A percentile compares a stretch with the other conserved stretches of the same genome.
phyloP scores from a whole-genome alignment of 2,888 invertebrate species.

The Cheilosia vulpina region DNA sequence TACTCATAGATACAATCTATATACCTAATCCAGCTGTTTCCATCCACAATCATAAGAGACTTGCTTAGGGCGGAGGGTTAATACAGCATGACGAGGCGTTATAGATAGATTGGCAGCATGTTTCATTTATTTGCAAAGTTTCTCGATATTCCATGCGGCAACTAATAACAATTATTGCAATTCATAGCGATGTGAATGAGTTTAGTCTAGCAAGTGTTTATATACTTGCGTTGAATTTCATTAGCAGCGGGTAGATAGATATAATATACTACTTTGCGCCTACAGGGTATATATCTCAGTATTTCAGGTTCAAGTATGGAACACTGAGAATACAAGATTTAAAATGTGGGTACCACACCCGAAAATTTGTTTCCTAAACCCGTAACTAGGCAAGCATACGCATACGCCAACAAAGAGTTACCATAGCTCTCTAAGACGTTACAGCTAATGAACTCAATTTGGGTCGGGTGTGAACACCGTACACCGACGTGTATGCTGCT shows the following conservation, averaged over 20 bases:
- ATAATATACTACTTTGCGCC: too few species aligned
- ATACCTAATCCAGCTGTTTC: constrained; percentile 50
- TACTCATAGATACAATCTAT: constrained; percentile 8
- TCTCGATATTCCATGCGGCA: constrained; percentile 60
- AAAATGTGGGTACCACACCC: too few species aligned
- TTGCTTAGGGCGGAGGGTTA: constrained; percentile 50
- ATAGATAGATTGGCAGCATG: constrained; percentile 73
- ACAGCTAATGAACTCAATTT: too few species aligned
- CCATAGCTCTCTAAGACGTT: too few species aligned
- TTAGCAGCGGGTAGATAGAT: constrained; percentile 1
- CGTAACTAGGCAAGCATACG: too few species aligned
- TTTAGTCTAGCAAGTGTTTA: constrained; percentile 15
- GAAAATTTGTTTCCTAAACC: too few species aligned
- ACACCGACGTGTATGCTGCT: too few species aligned
- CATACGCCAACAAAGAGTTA: too few species aligned
- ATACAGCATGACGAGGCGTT: constrained; percentile 68
- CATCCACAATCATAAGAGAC: constrained; percentile 8
- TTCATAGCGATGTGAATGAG: constrained; percentile 66
- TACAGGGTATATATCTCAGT: too few species aligned
- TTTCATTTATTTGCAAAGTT: constrained; percentile 74
- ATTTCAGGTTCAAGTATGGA: too few species aligned
- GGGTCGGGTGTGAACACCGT: too few species aligned
- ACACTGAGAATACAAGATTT: too few species aligned
- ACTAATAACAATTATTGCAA: constrained; percentile 65
- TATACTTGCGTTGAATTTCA: constrained; percentile 39